A percentile compares a stretch with the other conserved stretches of the same genome.
phyloP scores from a whole-genome alignment of 2,113 vertebrate genomes.

The Muntiacus muntjak region DNA sequence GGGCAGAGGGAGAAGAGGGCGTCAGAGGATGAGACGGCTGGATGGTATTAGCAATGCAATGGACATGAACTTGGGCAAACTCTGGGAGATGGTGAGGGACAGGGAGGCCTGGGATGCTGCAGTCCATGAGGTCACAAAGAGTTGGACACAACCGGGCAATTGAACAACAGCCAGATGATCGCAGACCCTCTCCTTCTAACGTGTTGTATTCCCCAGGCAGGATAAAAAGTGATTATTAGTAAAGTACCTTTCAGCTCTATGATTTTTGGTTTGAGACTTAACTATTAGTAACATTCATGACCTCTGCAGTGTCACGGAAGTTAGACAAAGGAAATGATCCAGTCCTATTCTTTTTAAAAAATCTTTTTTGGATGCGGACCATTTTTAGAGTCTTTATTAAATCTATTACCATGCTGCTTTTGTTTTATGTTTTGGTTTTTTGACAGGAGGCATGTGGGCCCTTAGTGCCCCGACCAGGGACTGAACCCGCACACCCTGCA shows the following conservation, averaged over 20 bases:
- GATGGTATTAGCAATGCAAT: neutral
- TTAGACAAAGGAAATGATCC: neutral
- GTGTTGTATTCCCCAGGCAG: neutral
- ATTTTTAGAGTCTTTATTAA: neutral
- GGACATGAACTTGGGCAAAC: neutral
- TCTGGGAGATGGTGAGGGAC: neutral
- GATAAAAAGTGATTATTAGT: too few species aligned
- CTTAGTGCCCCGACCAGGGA: neutral
- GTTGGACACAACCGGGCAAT: neutral
- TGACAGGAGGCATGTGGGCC: neutral
- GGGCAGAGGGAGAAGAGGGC: neutral
- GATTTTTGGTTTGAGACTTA: neutral
- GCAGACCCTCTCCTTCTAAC: neutral
- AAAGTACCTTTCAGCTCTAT: neutral
- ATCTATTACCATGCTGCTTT: neutral
- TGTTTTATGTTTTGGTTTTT: neutral
- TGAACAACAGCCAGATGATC: neutral
- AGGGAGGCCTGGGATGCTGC: neutral
- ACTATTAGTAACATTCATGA: neutral
- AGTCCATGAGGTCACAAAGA: neutral
- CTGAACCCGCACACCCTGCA: accelerated
- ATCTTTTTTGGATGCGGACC: neutral
- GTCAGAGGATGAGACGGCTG: accelerated
- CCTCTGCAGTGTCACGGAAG: neutral
- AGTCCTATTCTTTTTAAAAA: neutral